These are phyloP conservation scores for Sabatieria punctata DNA, from an alignment of 2,888 invertebrate genomes.

Conservation along the genomic window DNA sequence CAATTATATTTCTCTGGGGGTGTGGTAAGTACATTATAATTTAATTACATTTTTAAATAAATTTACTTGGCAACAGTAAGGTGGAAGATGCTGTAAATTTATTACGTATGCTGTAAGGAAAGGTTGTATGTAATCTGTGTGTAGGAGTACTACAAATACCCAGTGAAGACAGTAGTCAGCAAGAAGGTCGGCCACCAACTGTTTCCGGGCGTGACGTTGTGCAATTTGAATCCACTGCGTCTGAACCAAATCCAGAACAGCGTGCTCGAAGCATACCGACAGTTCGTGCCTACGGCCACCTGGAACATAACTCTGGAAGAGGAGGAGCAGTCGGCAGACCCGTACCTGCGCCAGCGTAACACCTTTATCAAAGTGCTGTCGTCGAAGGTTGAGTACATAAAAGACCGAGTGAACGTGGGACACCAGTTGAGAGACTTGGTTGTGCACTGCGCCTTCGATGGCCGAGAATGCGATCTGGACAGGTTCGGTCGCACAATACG, in stretches of 20 bases:
- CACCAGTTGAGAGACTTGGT: not conserved
- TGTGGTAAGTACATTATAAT: too few species aligned
- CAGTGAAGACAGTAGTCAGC: not conserved
- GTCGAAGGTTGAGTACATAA: not conserved
- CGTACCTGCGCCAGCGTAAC: not conserved
- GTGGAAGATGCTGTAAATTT: too few species aligned
- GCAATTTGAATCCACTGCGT: constrained; percentile 5
- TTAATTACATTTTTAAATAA: too few species aligned
- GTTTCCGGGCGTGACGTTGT: constrained; percentile 3
- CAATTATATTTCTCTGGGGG: too few species aligned
- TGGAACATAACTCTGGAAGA: not conserved
- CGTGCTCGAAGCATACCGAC: not conserved
- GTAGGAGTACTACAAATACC: not conserved
- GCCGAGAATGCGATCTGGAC: constrained; percentile 3
- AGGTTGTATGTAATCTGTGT: not conserved
- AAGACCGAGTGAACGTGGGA: not conserved
- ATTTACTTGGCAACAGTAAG: too few species aligned
- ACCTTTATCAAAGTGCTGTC: not conserved
- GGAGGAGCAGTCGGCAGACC: not conserved
- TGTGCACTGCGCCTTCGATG: constrained; percentile 2
- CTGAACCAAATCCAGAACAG: not conserved
- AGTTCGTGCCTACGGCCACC: not conserved
- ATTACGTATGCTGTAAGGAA: not conserved
- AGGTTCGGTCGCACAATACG: too few species aligned
- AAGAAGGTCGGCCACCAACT: not conserved